A percentile compares a stretch with the other conserved stretches of the same genome.
phyloP scores from a whole-genome alignment of 2,113 vertebrate genomes.

The Meleagris gallopavo region DNA sequence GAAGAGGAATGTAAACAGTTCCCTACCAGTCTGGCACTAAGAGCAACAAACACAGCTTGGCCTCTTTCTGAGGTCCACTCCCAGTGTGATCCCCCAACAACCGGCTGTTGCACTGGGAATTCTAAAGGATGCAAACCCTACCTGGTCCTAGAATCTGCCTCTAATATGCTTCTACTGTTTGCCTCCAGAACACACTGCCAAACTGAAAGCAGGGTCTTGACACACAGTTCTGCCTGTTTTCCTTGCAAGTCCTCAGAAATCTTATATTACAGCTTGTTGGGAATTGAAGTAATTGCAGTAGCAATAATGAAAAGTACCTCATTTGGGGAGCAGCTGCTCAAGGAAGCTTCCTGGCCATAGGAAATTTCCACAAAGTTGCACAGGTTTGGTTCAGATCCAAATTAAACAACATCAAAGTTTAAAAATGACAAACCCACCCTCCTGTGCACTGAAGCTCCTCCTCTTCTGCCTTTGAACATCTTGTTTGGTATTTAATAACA shows the following conservation, averaged over 20 bases:
- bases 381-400: not conserved
- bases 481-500: not conserved
- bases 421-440: not conserved
- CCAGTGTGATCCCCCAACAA: not conserved
- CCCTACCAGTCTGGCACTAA: not conserved
- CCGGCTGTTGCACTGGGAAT: not conserved
- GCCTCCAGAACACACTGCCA: not conserved
- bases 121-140: not conserved
- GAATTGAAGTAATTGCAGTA: not conserved
- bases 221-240: not conserved
- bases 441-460: not conserved
- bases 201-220: not conserved
- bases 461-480: not conserved
- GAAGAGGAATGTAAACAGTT: conserved; percentile 34
- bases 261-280: not conserved
- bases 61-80: not conserved
- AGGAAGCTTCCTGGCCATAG: not conserved
- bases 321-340: not conserved
- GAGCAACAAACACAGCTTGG: not conserved
- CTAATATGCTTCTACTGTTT: not conserved
- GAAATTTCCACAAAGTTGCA: not conserved
- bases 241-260: not conserved
- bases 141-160: not conserved
- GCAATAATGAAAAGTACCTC: not conserved
- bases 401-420: not conserved